Conservation (phyloP, 2,797 vertebrate species). For the Pachyuromys duprasi region DNA sequence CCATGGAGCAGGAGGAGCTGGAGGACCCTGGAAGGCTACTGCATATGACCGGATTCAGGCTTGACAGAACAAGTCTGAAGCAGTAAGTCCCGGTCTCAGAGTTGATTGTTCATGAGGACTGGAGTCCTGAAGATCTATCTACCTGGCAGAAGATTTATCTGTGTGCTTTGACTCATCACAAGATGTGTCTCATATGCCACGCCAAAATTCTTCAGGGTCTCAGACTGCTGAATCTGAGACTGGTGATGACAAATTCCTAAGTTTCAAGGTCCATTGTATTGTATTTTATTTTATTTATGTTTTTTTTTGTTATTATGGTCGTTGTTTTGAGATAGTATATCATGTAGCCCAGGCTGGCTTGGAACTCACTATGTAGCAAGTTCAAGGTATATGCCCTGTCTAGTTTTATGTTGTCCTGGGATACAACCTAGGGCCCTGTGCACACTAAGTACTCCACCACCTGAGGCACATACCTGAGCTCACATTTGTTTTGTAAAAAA, state of each 20-base stretch:
- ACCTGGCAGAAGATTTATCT: neutral
- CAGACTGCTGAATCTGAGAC: neutral
- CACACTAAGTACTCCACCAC: neutral
- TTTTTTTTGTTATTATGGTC: neutral
- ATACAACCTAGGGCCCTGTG: neutral
- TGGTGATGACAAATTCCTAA: constrained; percentile 1
- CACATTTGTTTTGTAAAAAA: neutral
- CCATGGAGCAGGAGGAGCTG: accelerated
- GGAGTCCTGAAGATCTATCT: neutral
- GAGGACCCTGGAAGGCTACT: neutral
- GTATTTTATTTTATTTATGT: too few species aligned
- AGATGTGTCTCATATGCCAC: neutral
- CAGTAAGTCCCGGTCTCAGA: neutral
- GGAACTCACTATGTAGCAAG: too few species aligned
- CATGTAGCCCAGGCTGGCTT: neutral
- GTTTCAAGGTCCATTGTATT: neutral
- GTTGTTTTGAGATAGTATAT: neutral
- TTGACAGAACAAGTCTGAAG: neutral
- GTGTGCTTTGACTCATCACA: neutral
- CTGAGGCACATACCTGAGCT: neutral
- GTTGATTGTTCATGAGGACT: neutral
- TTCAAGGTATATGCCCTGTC: neutral
- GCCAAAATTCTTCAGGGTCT: constrained; percentile 37
- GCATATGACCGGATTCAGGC: neutral
- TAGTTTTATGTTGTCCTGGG: neutral